Evolutionary conservation across 2,797 vertebrate genomes (phyloP), one percentile per base, ranked within the genome.

Genomic region (Sebastolobus alascanus): DNA sequence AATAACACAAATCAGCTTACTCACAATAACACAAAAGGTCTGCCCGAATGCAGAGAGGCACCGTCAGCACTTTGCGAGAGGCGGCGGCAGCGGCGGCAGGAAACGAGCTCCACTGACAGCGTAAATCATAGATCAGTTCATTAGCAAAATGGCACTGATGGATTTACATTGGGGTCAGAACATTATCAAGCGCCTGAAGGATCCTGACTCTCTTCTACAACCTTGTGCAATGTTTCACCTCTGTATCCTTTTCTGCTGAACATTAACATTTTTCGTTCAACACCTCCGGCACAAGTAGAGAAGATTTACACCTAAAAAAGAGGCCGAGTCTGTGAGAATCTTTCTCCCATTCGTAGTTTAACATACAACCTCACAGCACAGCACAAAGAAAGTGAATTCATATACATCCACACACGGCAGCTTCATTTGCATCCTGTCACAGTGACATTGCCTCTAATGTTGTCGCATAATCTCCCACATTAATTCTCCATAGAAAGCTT

Each of bases 121-220:
- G 83, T 94, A 90, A 94, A 92, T 92, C 93, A 94, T 88, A 91
- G 88, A 93, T 93, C 91, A 90, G 91, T 90, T 94, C 91, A 93
- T 94, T 93, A 93, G 82, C 88, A 87, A 85, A 92, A 92, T 87
- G 89, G 87, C 91, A 92, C 85, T 93, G 91, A 90, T 90, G 90
- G 91, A 93, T 94, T 91, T 90, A 91, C 84, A 89, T 46, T 33
- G 80, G 82, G 91, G 93, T 93, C 89, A 91, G 86, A 92, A 82
- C 85, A 90, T 92, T 90, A 90, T 74, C 56, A 14, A 78, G 71
- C 14, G 87, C 89, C 91, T 54, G 55, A 73, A 91, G 91, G 91
- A 91, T 70, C 74, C 63, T 16, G 66, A 77, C 82, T 88, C 77
- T 74, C 77, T 84, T 87, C 82, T 77, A 75, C 84, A 90, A 87